Evolutionary conservation across 2,797 vertebrate species (phyloP).

Genomic region (Sebastes goodei): DNA sequence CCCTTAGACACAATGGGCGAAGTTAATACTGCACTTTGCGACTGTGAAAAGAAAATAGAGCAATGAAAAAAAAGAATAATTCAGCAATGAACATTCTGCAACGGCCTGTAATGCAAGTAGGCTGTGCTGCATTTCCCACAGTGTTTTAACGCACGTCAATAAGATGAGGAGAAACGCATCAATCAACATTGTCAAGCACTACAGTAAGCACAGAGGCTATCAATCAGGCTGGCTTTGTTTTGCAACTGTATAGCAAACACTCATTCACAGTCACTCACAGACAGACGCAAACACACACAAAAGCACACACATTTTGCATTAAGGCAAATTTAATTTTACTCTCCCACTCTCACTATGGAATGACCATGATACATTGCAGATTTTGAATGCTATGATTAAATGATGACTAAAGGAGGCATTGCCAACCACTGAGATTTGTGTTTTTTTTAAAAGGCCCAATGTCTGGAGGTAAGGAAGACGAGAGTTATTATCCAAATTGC

Average conservation of each 20-base stretch:
- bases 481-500: not conserved
- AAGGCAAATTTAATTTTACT: conserved; percentile 8
- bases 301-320: not conserved
- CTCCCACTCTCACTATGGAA: not conserved
- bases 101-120: not conserved
- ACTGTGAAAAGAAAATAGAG: not conserved
- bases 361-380: not conserved
- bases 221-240: conserved; percentile 29
- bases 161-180: conserved; percentile 25
- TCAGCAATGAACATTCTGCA: not conserved
- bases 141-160: conserved; percentile 9
- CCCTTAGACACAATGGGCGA: not conserved
- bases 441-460: not conserved
- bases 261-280: not conserved
- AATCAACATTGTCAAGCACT: conserved; percentile 19
- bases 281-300: not conserved
- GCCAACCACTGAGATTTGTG: not conserved
- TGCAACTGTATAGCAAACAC: not conserved
- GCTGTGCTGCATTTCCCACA: not conserved
- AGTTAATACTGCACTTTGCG: not conserved
- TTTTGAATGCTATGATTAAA: not conserved
- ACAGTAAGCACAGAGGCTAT: conserved; percentile 23
- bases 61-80: not conserved
- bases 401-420: not conserved
- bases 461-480: not conserved